Conservation (phyloP, 2,113 vertebrate species). For the Chloroceryle aenea region DNA sequence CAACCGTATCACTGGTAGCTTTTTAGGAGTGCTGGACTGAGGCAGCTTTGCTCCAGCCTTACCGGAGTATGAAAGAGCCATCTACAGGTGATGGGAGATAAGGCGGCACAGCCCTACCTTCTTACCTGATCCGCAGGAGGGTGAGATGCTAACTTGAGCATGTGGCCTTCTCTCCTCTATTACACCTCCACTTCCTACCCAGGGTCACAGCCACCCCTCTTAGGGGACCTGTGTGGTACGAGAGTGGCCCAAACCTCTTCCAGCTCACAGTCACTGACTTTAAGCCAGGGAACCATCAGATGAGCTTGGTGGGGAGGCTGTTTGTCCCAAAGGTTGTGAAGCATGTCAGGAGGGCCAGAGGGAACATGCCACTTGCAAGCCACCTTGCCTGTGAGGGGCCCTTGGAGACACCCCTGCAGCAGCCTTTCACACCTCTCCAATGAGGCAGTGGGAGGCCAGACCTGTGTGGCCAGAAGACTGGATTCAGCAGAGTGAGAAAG, state of each 20-base stretch:
- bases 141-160: accelerated
- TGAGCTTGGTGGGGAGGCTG: not conserved
- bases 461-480: not conserved
- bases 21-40: not conserved
- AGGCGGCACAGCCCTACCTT: not conserved
- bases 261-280: not conserved
- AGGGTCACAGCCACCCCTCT: not conserved
- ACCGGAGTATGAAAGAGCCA: constrained; percentile 43
- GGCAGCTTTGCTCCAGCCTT: not conserved
- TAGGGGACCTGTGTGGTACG: accelerated
- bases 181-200: not conserved
- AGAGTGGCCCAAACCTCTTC: not conserved
- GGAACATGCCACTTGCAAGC: not conserved
- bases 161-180: no score
- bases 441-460: not conserved
- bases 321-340: not conserved
- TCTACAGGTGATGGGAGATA: constrained; percentile 57
- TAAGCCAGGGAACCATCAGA: not conserved
- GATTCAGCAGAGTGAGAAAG: not conserved
- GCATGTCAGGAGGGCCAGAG: not conserved
- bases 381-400: not conserved
- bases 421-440: not conserved
- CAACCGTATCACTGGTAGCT: not conserved
- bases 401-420: not conserved
- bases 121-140: not conserved